These are phyloP conservation scores for Pagrus major DNA, from an alignment of 2,113 vertebrate genomes.

Conservation along the genomic window DNA sequence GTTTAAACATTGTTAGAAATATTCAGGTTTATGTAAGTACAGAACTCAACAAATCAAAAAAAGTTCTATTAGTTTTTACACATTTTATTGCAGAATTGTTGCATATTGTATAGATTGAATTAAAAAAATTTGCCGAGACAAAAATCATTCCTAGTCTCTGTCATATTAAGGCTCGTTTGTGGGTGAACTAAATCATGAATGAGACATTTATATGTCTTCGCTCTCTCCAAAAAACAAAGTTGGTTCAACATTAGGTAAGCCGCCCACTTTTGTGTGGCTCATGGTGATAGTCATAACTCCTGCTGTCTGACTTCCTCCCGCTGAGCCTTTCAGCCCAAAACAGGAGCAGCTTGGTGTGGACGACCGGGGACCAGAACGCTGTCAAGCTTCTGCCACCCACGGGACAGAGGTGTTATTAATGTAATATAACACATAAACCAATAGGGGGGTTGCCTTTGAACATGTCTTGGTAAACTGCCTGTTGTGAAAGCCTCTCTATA, in stretches of 20 bases:
- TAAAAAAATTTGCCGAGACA: neutral
- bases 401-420: slow-evolving; percentile 79
- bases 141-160: neutral
- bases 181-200: neutral
- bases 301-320: slow-evolving; percentile 65
- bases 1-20: no score
- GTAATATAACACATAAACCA: slow-evolving; percentile 77
- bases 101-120: no score
- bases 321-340: slow-evolving; percentile 63
- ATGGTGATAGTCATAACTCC: slow-evolving; percentile 48
- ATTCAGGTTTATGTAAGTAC: no score
- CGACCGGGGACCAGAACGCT: slow-evolving; percentile 62
- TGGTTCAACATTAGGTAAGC: slow-evolving; percentile 24
- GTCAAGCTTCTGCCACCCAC: slow-evolving; percentile 67
- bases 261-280: slow-evolving; percentile 27
- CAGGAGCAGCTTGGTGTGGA: slow-evolving; percentile 62
- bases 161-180: neutral
- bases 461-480: slow-evolving; percentile 47
- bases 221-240: neutral
- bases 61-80: no score
- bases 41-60: no score
- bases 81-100: no score
- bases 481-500: slow-evolving; percentile 39
- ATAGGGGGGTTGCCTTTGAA: slow-evolving; percentile 56
- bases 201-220: neutral